Base-by-base conservation (phyloP, 2,888 invertebrate species). In the Scaptomyza polygonia region DNA sequence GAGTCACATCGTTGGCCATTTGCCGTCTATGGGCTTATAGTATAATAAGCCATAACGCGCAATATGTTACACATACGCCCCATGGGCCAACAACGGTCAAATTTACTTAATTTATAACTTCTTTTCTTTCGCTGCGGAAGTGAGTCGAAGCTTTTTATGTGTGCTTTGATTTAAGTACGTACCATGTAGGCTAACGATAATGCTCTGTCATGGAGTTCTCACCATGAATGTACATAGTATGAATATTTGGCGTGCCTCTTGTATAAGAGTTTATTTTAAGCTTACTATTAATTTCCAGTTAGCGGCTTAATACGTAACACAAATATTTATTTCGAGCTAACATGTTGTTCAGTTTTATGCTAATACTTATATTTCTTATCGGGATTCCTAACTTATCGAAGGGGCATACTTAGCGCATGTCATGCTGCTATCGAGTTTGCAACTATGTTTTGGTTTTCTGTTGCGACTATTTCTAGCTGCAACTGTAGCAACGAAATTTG, bases 1-100 rank as follows among this genome's bases (percentile, higher is more conserved):
- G 63, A 76, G 58, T 71, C 84, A 63, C 52, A 44, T 51, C n/a
- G n/a, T 14, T 39, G 55, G 2, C 27, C 49, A 76, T 67, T 77
- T 61, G 57, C 47, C 65, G 66, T 54, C 62, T 51, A n/a, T 51
- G 61, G 63, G 52, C 65, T 88, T 80, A 84, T 65, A n/a, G n/a
- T n/a, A 51, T 74, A 84, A 83, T 72, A 66, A 79, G 78, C 70
- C 85, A 84, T 88, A 86, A 86, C 72, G 81, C 72, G 81, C 83
- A 79, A 68, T 69, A 72, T 77, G 78, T 72, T 86, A 88, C 83
- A 88, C 88, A 84, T 84, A 84, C 87, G 88, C 85, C 75, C 42
- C 69, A 34, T 69, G 57, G 55, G 63, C 63, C 64, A 30, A 14
- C 64, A 30, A 14, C 16, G 40, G 43, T 16, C 44, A 49, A 55